Evolutionary conservation across 35 echinoderm and acorn worm genomes (phyloP), one percentile per base, ranked within the genome.

Genomic region (Chiridota heheva): DNA sequence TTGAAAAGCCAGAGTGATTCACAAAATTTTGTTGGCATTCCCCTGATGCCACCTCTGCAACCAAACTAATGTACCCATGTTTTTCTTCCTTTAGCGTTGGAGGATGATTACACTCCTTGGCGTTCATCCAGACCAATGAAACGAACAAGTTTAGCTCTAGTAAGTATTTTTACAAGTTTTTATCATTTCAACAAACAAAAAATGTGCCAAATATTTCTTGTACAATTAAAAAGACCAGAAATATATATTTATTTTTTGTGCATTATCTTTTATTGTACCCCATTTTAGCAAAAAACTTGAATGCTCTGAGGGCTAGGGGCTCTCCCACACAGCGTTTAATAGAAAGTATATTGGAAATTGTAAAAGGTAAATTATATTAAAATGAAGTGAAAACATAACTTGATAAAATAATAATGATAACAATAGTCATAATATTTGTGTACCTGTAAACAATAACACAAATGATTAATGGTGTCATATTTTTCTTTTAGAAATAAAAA

Each of bases 61-160:
- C n/a, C n/a, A n/a, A n/a, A n/a, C n/a, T n/a, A n/a, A n/a, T n/a
- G n/a, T n/a, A n/a, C n/a, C n/a, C n/a, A n/a, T n/a, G n/a, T n/a
- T 64, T 62, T 32, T 37, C 4, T 81, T 80, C 44, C 40, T 68
- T 37, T 39, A 70, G 77, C 53, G 3, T 33, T 7, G 1, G 61
- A 66, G 59, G 79, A 67, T 68, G 81, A 83, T 31, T 69, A 78
- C 40, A 45, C 49, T 3, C 56, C 48, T n/a, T 98, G 95, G 89
- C 87, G 80, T 51, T 91, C 93, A 44, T 89, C 95, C 24, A 64
- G 95, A 40, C 79, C 80, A 25, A 91, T 98, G 69, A 90, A 72
- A 48, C 63, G 95, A 16, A 78, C 84, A 10, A 98, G 89, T 64
- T 57, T 98, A 49, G 84, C 89, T 38, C 49, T 98, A 86, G 95